Evolutionary conservation across 2,113 vertebrate species (phyloP).

Genomic region (Microtus pennsylvanicus): DNA sequence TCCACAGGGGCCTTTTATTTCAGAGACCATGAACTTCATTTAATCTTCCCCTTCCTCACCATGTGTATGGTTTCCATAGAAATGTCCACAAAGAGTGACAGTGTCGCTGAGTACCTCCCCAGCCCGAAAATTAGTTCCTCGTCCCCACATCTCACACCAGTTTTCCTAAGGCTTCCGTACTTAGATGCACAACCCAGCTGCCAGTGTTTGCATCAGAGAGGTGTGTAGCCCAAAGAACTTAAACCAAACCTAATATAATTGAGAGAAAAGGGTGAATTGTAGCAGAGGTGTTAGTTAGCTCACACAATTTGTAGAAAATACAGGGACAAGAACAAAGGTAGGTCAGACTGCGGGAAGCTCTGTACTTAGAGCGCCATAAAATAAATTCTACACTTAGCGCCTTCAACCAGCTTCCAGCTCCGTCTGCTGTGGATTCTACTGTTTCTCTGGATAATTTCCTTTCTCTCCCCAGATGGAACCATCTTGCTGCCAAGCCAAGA

Average conservation of each 20-base stretch:
- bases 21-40: background rate
- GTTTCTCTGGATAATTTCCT: background rate
- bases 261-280: background rate
- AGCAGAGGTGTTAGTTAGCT: background rate
- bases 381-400: accelerated
- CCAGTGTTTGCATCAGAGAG: background rate
- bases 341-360: background rate
- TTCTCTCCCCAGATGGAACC: background rate
- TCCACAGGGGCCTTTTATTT: background rate
- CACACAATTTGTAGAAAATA: background rate
- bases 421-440: background rate
- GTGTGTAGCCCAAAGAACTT: background rate
- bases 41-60: background rate
- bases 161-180: background rate
- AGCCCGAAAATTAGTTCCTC: background rate
- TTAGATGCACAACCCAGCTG: background rate
- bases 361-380: background rate
- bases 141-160: background rate
- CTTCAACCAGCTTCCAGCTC: background rate
- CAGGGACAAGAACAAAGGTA: background rate
- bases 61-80: accelerated
- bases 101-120: background rate
- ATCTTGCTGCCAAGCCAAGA: background rate
- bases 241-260: conserved; percentile 1
- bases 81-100: background rate